Base-by-base conservation (phyloP, 2,888 invertebrate genomes). In the Pseudococcus jackbeardsleyi region DNA sequence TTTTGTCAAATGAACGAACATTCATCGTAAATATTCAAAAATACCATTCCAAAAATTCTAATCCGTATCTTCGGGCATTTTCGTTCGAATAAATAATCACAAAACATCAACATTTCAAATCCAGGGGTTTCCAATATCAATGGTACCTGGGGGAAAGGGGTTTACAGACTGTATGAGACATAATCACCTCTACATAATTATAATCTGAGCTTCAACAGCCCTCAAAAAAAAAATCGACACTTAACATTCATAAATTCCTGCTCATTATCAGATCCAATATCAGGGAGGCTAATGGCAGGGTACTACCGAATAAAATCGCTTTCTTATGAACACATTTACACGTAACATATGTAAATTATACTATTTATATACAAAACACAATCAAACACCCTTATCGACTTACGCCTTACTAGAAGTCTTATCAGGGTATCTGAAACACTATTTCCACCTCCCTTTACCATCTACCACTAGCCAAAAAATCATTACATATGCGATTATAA, bases 261-360 rank as follows among this genome's bases (percentile, higher is more conserved):
- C 50, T 50, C 50, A 15, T 15, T 17, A 50, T 50, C 50, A 50
- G 15, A 50, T 50, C 50, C 15, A 50, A 17, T 17, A 11, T 46
- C 46, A 46, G 8, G 8, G 8, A 46, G 46, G 26, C 26, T 33
- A 33, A 33, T 1, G 26, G 1, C 26, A 33, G 26, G 26, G 26
- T 3, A 33, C 26, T 33, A 33, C 26, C 26, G 26, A 19, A 19
- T 19, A 59, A 59, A 8, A n/a, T 19, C 59, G 0, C n/a, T 7
- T 59, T 19, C 9, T 19, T 59, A 59, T 59, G 59, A 59, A 59
- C 59, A 59, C 59, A 59, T 59, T 59, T 59, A 59, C 59, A 59
- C 59, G 19, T 19, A 19, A 59, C n/a, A 59, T 59, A 59, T 46
- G 9, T 7, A 11, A 50, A 50, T 15, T 9, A 59, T 59, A 19